phyloP scores from a whole-genome alignment of 2,113 vertebrate species.

The Salvelinus sp. region DNA sequence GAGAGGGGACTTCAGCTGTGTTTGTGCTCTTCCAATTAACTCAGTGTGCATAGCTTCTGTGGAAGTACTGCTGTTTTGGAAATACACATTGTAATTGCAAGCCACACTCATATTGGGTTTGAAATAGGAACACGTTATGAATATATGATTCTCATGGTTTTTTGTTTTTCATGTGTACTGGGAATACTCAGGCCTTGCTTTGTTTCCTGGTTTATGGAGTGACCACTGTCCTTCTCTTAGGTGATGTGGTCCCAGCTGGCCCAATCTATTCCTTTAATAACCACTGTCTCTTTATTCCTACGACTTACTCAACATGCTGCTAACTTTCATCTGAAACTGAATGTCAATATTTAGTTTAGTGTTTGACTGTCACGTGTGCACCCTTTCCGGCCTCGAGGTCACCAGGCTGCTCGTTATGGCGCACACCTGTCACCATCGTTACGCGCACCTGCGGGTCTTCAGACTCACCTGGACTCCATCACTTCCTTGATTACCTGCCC shows the following conservation, averaged over 20 bases:
- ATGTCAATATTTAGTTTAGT: neutral
- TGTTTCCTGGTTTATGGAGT: neutral
- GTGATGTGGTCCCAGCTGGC: no score
- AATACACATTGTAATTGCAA: slow-evolving; percentile 24
- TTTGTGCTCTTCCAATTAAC: slow-evolving; percentile 30
- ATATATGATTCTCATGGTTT: no score
- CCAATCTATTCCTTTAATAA: no score
- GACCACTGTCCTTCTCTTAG: no score
- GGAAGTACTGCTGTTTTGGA: slow-evolving; percentile 13
- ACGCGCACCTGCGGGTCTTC: no score
- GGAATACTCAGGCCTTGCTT: neutral
- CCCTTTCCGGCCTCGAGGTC: no score
- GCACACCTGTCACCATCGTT: no score
- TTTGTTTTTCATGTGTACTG: no score
- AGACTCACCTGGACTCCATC: no score
- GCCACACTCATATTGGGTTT: neutral
- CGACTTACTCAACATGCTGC: neutral
- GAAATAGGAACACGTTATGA: no score
- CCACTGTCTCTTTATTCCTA: neutral
- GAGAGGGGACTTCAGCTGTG: slow-evolving; percentile 26
- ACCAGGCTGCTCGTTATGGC: no score
- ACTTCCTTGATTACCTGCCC: no score
- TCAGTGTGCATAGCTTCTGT: slow-evolving; percentile 7
- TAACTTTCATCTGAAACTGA: neutral
- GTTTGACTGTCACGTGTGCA: neutral